phyloP scores from a whole-genome alignment of 92 coral and sea anemone species.

The Bergia puertoricense region DNA sequence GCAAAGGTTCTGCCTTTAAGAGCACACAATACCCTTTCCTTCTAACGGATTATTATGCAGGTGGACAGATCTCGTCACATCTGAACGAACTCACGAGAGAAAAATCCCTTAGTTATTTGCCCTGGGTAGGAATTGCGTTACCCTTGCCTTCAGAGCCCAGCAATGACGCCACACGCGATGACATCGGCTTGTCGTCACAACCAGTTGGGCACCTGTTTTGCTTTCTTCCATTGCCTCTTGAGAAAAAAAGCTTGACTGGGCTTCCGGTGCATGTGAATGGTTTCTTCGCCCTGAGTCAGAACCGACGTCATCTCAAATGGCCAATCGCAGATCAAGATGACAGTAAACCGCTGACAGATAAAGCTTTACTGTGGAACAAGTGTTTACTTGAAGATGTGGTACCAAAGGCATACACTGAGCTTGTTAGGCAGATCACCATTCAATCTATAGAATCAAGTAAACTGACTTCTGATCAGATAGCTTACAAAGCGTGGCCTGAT shows the following conservation, averaged over 20 bases:
- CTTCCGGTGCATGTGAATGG: slow-evolving; percentile 85
- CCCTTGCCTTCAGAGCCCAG: slow-evolving; percentile 46
- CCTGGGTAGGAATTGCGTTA: slow-evolving; percentile 85
- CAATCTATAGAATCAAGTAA: slow-evolving; percentile 6
- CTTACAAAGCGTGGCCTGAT: slow-evolving; percentile 80
- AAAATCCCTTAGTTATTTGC: slow-evolving; percentile 65
- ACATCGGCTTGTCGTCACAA: background rate
- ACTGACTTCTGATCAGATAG: slow-evolving; percentile 15
- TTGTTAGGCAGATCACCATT: slow-evolving; percentile 42
- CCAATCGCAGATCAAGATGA: slow-evolving; percentile 71
- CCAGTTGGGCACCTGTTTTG: slow-evolving; percentile 76
- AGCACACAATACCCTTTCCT: slow-evolving; percentile 41
- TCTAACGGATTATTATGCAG: slow-evolving; percentile 63
- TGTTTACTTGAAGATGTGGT: slow-evolving; percentile 67
- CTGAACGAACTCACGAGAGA: slow-evolving; percentile 51
- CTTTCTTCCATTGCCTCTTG: slow-evolving; percentile 72
- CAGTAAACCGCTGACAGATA: slow-evolving; percentile 57
- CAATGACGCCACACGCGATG: background rate
- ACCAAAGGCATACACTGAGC: slow-evolving; percentile 69
- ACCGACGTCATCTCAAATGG: slow-evolving; percentile 79
- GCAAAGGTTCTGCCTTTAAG: background rate
- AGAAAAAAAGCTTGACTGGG: slow-evolving; percentile 71
- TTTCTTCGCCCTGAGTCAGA: slow-evolving; percentile 79
- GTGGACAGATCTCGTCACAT: slow-evolving; percentile 43
- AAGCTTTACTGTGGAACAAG: slow-evolving; percentile 72